Evolutionary conservation across 2,797 vertebrate species (phyloP), one percentile per base, ranked within the genome.

Genomic region (Phoxinus dragarum): DNA sequence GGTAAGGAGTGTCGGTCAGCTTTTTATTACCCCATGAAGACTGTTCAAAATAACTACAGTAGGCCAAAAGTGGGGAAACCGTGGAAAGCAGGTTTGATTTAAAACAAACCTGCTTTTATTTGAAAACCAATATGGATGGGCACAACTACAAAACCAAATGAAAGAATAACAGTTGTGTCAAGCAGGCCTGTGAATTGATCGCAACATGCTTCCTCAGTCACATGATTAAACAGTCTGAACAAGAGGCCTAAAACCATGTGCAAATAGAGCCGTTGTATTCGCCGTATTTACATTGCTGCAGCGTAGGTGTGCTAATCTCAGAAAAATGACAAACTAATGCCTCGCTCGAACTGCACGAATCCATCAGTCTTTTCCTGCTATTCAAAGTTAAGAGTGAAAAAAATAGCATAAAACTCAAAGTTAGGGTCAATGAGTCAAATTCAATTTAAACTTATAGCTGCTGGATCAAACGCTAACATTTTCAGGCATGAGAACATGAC

Each of bases 291-390:
- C 82, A 81, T 72, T 86, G 69, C 14, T 2, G 36, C 42, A 72
- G 86, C 74, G 73, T 76, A 81, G 89, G 84, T 68, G 84, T 84
- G 81, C 44, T 86, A 86, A 88, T 59, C 77, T 68, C 31, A 1
- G 27, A 61, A 38, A 66, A 84, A 86, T 82, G 54, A 84, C 86
- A 84, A 78, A 87, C 76, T 76, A 44, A 74, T 59, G 38, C 72
- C 49, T 44, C 21, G 9, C 11, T 27, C 5, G 0, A 80, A 86
- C 67, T 40, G 6, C 36, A 47, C 5, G 9, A 84, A 88, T 77
- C 82, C 81, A 52, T 88, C 78, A 38, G 71, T 78, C 77, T 80
- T 49, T 80, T 77, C 66, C 84, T 76, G 77, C 84, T 71, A 36
- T 82, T 88, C 59, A 86, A 14, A 80, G 44, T 23, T 21, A 23